A percentile compares a stretch with the other conserved stretches of the same genome.
Evolutionary conservation across 30 jellyfish, hydroid and myxozoan species (phyloP).

Genomic region (Aurelia sp.): DNA sequence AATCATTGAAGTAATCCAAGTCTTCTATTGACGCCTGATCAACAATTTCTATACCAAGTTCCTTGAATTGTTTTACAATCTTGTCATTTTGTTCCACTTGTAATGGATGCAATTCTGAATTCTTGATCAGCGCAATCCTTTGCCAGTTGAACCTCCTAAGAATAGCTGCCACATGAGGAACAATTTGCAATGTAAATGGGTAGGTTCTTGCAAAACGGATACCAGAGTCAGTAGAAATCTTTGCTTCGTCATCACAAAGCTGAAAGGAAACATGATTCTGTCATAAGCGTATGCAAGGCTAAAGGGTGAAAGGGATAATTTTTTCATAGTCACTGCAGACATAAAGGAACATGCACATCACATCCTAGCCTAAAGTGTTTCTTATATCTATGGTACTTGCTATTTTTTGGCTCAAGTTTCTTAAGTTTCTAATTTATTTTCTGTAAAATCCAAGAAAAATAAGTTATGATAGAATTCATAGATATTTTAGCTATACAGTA

Average conservation of each 20-base stretch:
- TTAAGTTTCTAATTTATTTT: no score
- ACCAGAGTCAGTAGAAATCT: background rate
- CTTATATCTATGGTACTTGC: no score
- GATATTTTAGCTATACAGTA: no score
- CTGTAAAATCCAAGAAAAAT: no score
- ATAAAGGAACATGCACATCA: no score
- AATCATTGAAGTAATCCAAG: background rate
- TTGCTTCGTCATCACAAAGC: constrained; percentile 24
- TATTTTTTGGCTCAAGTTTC: no score
- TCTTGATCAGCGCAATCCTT: constrained; percentile 59
- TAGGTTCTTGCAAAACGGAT: constrained; percentile 87
- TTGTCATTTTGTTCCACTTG: constrained; percentile 15
- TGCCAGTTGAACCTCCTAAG: constrained; percentile 79
- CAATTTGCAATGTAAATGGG: constrained; percentile 83
- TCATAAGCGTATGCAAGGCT: no score
- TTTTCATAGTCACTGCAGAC: no score
- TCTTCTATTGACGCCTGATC: constrained; percentile 9
- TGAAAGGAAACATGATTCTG: background rate
- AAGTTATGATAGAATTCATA: no score
- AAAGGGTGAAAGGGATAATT: no score
- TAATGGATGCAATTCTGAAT: constrained; percentile 7
- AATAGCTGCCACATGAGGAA: constrained; percentile 83
- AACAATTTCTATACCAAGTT: constrained; percentile 30
- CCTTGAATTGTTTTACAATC: constrained; percentile 21
- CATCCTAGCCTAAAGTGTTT: no score